A percentile compares a stretch with the other conserved stretches of the same genome.
phyloP scores from a whole-genome alignment of 2,888 invertebrate species.

The Apodemia zela region DNA sequence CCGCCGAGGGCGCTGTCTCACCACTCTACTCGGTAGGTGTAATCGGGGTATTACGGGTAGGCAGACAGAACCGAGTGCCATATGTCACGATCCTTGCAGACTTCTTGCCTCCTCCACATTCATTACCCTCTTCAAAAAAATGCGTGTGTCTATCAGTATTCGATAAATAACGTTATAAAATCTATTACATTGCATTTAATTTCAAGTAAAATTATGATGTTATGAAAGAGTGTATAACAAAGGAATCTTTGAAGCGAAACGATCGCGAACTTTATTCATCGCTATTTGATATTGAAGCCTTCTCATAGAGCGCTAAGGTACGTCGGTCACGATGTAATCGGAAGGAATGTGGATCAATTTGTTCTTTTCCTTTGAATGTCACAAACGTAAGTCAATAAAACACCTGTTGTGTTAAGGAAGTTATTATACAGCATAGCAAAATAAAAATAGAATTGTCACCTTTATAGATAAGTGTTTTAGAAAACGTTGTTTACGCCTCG shows the following conservation, averaged over 20 bases:
- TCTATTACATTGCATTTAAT: neutral
- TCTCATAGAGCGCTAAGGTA: neutral
- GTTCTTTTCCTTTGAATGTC: neutral
- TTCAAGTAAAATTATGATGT: conserved; percentile 6
- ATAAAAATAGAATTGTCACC: no score
- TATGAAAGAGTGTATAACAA: conserved; percentile 13
- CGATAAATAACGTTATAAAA: neutral
- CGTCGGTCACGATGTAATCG: conserved; percentile 2
- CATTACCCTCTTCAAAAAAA: no score
- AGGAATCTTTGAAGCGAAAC: conserved; percentile 13
- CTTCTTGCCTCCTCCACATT: no score
- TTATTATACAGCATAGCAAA: neutral
- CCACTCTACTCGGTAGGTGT: no score
- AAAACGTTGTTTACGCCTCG: no score
- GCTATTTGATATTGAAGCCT: conserved; percentile 5
- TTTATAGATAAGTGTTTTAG: no score
- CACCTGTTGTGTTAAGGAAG: neutral
- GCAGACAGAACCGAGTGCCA: no score
- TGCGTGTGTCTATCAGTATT: neutral
- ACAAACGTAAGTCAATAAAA: neutral
- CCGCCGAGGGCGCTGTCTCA: no score
- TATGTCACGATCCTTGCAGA: no score
- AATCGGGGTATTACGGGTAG: no score
- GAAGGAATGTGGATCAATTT: conserved; percentile 4
- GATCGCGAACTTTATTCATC: neutral